A percentile compares a stretch with the other conserved stretches of the same genome.
These are phyloP conservation scores for Drosophila tripunctata DNA, from an alignment of 2,888 invertebrate genomes.

Conservation along the genomic window DNA sequence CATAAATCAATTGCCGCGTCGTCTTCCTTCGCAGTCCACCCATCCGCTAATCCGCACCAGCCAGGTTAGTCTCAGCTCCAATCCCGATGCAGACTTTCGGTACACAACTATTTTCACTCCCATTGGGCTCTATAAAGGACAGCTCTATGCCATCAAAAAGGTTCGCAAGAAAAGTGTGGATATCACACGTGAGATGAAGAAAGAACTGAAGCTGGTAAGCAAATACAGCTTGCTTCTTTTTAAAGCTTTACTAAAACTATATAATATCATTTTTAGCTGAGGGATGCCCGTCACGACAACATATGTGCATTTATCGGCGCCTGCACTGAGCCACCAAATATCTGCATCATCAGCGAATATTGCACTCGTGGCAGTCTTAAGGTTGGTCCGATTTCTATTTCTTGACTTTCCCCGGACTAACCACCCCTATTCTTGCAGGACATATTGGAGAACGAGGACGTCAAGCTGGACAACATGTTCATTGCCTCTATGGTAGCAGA, in stretches of 20 bases:
- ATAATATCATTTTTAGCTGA: conserved; percentile 87
- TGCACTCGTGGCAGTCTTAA: conserved; percentile 95
- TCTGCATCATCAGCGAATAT: conserved; percentile 95
- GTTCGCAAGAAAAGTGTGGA: conserved; percentile 94
- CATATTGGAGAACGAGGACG: conserved; percentile 96
- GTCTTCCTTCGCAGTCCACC: conserved; percentile 83
- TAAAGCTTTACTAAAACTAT: not conserved
- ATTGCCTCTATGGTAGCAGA: conserved; percentile 97
- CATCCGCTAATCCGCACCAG: conserved; percentile 91
- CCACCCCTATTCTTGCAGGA: conserved; percentile 86
- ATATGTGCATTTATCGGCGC: conserved; percentile 96
- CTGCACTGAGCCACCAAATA: conserved; percentile 94
- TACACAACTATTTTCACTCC: conserved; percentile 96
- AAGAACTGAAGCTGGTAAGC: conserved; percentile 95
- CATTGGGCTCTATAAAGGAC: conserved; percentile 94
- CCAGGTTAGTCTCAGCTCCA: conserved; percentile 96
- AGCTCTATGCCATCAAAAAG: conserved; percentile 93
- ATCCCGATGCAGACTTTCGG: conserved; percentile 94
- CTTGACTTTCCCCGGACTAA: not conserved
- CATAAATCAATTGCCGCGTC: conserved; percentile 54
- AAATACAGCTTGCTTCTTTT: not conserved
- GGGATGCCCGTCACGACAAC: conserved; percentile 95
- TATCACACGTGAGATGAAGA: conserved; percentile 95
- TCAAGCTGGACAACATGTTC: conserved; percentile 98
- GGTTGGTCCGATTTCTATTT: conserved; percentile 85